These are phyloP conservation scores for Macrotus californicus DNA, from an alignment of 2,113 vertebrate species.

Conservation along the genomic window DNA sequence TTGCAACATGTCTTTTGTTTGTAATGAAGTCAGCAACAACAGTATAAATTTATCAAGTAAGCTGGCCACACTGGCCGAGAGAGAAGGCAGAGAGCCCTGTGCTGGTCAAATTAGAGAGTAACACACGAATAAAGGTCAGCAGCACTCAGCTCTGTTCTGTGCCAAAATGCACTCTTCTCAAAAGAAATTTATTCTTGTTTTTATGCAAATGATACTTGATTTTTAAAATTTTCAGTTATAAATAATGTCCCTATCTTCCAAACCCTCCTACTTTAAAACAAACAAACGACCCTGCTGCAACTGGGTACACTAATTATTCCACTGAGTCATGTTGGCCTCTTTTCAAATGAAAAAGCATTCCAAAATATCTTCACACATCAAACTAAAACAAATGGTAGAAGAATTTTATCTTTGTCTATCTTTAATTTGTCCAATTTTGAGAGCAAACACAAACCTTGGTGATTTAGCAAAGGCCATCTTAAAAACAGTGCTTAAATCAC, in stretches of 20 bases:
- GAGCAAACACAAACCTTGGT: not conserved
- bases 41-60: not conserved
- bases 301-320: slow-evolving; percentile 35
- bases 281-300: not conserved
- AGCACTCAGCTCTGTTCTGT: no score
- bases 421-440: not conserved
- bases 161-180: not conserved
- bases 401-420: not conserved
- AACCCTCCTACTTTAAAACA: slow-evolving; percentile 28
- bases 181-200: not conserved
- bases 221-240: slow-evolving; percentile 52
- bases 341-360: not conserved
- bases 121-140: not conserved
- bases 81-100: not conserved
- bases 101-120: rapidly evolving
- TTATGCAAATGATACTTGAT: not conserved
- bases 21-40: not conserved
- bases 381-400: not conserved
- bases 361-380: not conserved
- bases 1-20: not conserved
- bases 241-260: slow-evolving; percentile 65
- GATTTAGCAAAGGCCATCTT: not conserved
- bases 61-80: no score
- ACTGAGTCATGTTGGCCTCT: not conserved
- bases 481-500: not conserved